Base-by-base conservation (phyloP, 2,888 invertebrate genomes). In the Hecatera dysodea region DNA sequence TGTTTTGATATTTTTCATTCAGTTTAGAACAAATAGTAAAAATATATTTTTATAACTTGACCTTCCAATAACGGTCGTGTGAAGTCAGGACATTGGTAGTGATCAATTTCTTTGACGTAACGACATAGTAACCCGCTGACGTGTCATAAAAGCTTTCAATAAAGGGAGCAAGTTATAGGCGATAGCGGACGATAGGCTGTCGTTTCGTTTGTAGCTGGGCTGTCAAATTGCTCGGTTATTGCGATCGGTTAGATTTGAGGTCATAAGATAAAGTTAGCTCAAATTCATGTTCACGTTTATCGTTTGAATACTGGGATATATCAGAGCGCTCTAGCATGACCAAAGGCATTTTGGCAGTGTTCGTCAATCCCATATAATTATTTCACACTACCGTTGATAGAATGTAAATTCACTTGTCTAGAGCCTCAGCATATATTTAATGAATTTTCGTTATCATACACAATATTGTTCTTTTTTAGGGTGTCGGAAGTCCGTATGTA, bases 21-120 rank as follows among this genome's bases (percentile, higher is more conserved):
- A 64, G 33, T 48, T 15, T 1, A 33, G 48, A 67, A 57, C n/a
- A 63, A 59, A 56, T 52, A 72, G 66, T 46, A 65, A 2, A 66
- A 62, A 52, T 64, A 59, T 63, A 55, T 63, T 68, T 64, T 71
- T 65, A 69, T 65, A 60, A 53, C 52, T 65, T 72, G 79, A 72
- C 80, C 80, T 80, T 82, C 56, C 36, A 15, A 39, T 66, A 72
- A 56, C 56, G n/a, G 55, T 42, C 67, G 46, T 67, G 82, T 77
- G 67, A 68, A 44, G 65, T 82, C 60, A 68, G 64, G 46, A 67
- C 65, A 75, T 85, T 82, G 82, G 83, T 75, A 87, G 87, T 87
- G 90, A 93, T 91, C 91, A 91, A 91, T 90, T 89, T 87, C 84
- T 82, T 67, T 75, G 86, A 86, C 87, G 86, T 89, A 88, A 88